Percentiles rank a stretch among this genome's conserved stretches.
Conservation (phyloP, 2,113 vertebrate genomes). For the Lynx canadensis region DNA sequence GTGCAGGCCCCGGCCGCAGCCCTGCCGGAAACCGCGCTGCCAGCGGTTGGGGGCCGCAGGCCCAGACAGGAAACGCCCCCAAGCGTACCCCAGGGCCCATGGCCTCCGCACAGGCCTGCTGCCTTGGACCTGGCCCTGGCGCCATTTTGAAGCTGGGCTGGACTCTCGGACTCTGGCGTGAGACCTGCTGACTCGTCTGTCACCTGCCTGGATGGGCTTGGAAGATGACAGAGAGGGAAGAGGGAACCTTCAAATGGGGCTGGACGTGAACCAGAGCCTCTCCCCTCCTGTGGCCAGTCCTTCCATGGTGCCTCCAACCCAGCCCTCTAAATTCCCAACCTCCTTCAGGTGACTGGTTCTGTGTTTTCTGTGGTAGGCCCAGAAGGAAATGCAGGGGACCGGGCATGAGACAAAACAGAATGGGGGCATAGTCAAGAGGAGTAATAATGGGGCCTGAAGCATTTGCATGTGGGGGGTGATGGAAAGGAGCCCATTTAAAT, state of each 20-base stretch:
- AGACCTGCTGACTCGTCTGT: neutral
- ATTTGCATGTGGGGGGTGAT: neutral
- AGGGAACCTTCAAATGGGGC: neutral
- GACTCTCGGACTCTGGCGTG: neutral
- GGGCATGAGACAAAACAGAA: rapidly evolving
- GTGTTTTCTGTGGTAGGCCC: neutral
- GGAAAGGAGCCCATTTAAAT: neutral
- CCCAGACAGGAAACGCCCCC: slow-evolving; percentile 87
- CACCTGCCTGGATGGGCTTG: neutral
- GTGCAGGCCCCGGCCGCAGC: slow-evolving; percentile 86
- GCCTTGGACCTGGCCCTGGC: neutral
- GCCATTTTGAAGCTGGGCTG: slow-evolving; percentile 71
- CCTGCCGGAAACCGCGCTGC: slow-evolving; percentile 92
- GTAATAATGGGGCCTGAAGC: neutral
- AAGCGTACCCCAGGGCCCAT: slow-evolving; percentile 58
- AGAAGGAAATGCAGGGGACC: neutral
- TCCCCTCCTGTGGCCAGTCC: neutral
- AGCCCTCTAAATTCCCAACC: neutral
- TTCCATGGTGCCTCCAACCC: neutral
- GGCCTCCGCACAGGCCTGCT: slow-evolving; percentile 46
- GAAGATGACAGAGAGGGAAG: neutral
- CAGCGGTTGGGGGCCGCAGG: slow-evolving; percentile 88
- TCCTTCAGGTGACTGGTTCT: neutral
- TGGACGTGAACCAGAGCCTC: neutral
- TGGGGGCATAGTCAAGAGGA: neutral